Evolutionary conservation across 2,888 invertebrate species (phyloP).

Genomic region (Notodonta ziczac): DNA sequence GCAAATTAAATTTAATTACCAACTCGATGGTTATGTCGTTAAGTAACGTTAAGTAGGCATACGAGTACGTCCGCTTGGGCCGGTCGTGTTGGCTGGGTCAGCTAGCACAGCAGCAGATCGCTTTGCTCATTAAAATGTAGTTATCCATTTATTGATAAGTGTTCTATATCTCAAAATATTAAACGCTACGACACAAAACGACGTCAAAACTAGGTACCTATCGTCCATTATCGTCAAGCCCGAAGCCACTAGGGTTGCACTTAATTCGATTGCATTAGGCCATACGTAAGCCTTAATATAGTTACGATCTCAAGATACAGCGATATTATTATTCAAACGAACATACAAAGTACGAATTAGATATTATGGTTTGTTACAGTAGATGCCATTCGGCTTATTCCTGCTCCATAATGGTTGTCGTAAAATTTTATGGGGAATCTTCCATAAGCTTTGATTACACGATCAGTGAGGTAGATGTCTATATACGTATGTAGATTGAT

Average conservation of each 20-base stretch:
- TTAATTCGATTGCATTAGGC: neutral
- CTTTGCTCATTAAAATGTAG: too few species aligned
- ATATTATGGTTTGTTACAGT: slow-evolving; percentile 56
- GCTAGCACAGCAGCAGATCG: too few species aligned
- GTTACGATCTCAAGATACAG: slow-evolving; percentile 16
- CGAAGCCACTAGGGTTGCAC: too few species aligned
- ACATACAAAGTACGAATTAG: slow-evolving; percentile 50
- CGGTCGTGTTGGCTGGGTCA: too few species aligned
- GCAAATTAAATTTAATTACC: too few species aligned
- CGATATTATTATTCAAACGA: slow-evolving; percentile 48
- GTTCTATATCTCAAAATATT: too few species aligned
- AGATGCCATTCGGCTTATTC: slow-evolving; percentile 58
- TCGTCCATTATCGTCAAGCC: too few species aligned
- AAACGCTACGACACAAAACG: neutral
- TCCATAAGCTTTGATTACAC: slow-evolving; percentile 64
- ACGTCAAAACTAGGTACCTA: neutral
- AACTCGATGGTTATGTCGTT: too few species aligned
- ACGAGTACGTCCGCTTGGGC: too few species aligned
- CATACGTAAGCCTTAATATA: slow-evolving; percentile 24
- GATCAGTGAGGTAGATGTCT: slow-evolving; percentile 49
- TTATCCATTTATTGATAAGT: too few species aligned
- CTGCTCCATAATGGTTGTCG: slow-evolving; percentile 60
- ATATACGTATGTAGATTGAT: slow-evolving; percentile 29
- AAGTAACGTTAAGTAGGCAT: too few species aligned
- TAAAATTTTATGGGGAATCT: slow-evolving; percentile 74